These are phyloP conservation scores for Terrapene triunguis DNA, from an alignment of 2,113 vertebrate species.

Conservation along the genomic window DNA sequence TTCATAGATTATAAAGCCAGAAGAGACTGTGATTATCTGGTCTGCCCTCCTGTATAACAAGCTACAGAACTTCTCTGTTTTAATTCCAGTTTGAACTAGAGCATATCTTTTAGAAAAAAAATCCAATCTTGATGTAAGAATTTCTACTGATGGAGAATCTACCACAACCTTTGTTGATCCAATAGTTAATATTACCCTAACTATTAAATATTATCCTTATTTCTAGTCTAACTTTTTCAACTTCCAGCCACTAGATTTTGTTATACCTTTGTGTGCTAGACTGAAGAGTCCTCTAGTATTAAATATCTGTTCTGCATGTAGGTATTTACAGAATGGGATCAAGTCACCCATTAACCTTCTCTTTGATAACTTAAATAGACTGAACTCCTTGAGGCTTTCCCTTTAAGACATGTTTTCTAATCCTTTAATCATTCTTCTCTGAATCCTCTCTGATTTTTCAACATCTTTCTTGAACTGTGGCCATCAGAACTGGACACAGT, in stretches of 20 bases:
- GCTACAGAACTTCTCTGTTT: not conserved
- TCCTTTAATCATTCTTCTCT: too few species aligned
- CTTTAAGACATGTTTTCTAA: too few species aligned
- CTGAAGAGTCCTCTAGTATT: not conserved
- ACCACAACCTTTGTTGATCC: not conserved
- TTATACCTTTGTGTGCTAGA: not conserved
- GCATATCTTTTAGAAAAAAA: not conserved
- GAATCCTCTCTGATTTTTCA: too few species aligned
- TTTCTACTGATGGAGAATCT: not conserved
- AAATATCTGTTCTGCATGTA: not conserved
- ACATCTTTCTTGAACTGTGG: too few species aligned
- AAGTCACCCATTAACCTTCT: not conserved
- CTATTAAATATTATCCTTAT: not conserved
- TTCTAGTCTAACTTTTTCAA: not conserved
- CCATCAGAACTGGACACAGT: too few species aligned
- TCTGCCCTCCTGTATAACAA: not conserved
- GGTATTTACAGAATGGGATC: not conserved
- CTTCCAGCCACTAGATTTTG: too few species aligned
- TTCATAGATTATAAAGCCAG: not conserved
- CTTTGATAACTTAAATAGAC: not conserved
- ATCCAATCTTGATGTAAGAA: not conserved
- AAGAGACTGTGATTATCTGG: not conserved
- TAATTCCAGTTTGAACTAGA: not conserved
- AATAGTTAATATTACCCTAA: not conserved
- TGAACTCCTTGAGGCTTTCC: too few species aligned